Evolutionary conservation across 2,888 invertebrate species (phyloP), one percentile per base, ranked within the genome.

Genomic region (Drosophila ustulata): DNA sequence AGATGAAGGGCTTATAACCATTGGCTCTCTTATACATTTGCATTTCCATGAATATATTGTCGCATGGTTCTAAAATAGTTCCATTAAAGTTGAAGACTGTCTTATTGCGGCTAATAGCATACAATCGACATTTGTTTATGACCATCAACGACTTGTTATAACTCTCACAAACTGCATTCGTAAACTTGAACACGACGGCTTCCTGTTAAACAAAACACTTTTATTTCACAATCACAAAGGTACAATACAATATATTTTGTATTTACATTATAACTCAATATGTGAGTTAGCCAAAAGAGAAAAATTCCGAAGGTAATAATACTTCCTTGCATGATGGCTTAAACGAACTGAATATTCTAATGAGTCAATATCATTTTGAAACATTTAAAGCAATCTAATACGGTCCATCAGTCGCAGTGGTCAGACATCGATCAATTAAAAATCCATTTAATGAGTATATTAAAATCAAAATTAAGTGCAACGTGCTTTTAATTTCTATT

Each of bases 1-100:
- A 63, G 1, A 75, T 45, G 46, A 62, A 75, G 2, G 71, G 71
- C 43, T 66, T 71, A 3, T 56, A 71, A 0, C 66, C 71, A 61
- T 34, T 75, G 2, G 52, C 59, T 13, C 45, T 74, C 9, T 66
- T 58, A 2, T 62, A 47, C 0, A 53, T 0, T 6, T 50, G 45
- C 1, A 7, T 2, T 0, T 18, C 3, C 3, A 51, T 9, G 2
- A 11, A 2, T 9, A 57, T 1, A 11, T 30, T 6, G 1, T 34
- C 6, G 1, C 39, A 6, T 1, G 75, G 43, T 7, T 65, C 6
- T 0, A 46, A 26, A 0, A 62, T 1, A 0, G 70, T 57, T 6
- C 13, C 1, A 43, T 70, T 75, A 2, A 70, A 0, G 43, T 75
- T 75, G 0, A 58, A 50, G 0, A 25, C 25, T 0, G 43, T 51